Base-by-base conservation (phyloP, 2,113 vertebrate genomes). In the Osmerus eperlanus region DNA sequence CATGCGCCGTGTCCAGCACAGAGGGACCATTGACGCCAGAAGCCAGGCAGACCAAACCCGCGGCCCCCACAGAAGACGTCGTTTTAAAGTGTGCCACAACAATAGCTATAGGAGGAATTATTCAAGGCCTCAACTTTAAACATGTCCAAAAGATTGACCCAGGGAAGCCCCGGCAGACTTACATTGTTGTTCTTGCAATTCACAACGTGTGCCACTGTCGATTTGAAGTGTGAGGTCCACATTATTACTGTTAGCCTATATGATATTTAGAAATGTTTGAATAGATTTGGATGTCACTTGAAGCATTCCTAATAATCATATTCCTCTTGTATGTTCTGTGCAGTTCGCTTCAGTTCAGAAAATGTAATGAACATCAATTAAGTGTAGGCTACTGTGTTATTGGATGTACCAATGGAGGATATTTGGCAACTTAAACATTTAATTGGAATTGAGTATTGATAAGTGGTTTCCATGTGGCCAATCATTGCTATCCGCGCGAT, bases 31-130 rank as follows among this genome's bases (percentile, higher is more conserved):
- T 91, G 87, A 91, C 89, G 25, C 19, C 63, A 29, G 51, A 55
- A 68, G 52, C 52, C 52, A 52, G 65, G 66, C 5, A 21, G 66
- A 51, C 53, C 52, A 59, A 13, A 16, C 11, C 28, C 67, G 56
- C 61, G n/a, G n/a, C 58, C 61, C 53, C 19, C 58, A 14, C 13
- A 19, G 67, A 70, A 65, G 68, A 82, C 82, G 80, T 25, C 76
- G 66, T 72, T 74, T 87, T 69, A 79, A 90, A 87, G 89, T 85
- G 91, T 91, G 93, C 88, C 90, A 14, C 66, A 86, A 94, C 92
- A 90, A 92, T 90, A 88, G 87, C 53, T 65, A 80, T 74, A 82
- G 74, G 70, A 79, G 70, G 79, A 85, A 73, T 79, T 79, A 78
- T 83, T 85, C 74, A 15, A 62, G 77, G 73, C 71, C 36, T 41